phyloP scores from a whole-genome alignment of 2,797 vertebrate genomes.

The Gallinago nigripennis region DNA sequence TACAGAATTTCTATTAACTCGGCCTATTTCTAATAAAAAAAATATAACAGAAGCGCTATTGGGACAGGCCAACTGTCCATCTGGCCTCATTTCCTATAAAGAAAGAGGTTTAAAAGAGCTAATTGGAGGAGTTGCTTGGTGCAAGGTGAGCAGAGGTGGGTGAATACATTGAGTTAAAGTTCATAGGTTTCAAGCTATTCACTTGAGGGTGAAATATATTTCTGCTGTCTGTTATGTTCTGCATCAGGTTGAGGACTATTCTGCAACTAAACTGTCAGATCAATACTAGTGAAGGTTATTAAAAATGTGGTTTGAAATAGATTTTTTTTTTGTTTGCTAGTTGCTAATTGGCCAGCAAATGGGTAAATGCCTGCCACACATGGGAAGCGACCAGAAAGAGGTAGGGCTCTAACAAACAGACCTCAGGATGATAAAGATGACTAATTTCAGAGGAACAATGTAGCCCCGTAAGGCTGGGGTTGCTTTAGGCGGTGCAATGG shows the following conservation, averaged over 20 bases:
- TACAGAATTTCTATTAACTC: background rate
- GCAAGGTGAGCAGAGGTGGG: background rate
- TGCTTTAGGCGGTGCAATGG: background rate
- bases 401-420: background rate
- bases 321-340: background rate
- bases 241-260: background rate
- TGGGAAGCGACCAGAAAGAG: background rate
- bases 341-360: background rate
- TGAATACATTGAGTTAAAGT: background rate
- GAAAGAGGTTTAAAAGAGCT: background rate
- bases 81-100: background rate
- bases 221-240: background rate
- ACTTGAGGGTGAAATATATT: background rate
- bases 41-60: background rate
- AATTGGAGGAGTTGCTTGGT: background rate
- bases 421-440: background rate
- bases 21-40: background rate
- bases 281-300: background rate
- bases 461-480: fast-evolving
- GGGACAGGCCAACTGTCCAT: background rate
- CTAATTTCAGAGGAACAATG: background rate
- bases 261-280: background rate
- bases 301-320: background rate
- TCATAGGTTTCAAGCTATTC: background rate
- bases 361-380: background rate